Base-by-base conservation (phyloP, 1,140 invertebrate species). In the Trichomalopsis sarcophagae region DNA sequence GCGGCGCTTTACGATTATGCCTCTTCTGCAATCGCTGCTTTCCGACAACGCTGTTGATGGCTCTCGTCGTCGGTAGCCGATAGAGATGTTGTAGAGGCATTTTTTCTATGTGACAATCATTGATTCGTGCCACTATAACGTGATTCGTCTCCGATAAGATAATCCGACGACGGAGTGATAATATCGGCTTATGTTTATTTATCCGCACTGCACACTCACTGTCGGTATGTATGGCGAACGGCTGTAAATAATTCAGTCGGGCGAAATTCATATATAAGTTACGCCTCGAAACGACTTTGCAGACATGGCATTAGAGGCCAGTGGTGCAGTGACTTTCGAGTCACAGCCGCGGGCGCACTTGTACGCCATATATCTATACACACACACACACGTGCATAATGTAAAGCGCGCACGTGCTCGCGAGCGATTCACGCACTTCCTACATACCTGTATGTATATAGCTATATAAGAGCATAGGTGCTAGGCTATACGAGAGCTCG, bases 351-450 rank as follows among this genome's bases (percentile, higher is more conserved):
- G 47, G 14, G 47, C 47, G 47, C 47, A 50, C 2, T 50, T 50
- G 13, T 50, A 50, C 10, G 14, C 40, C 40, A 44, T 44, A 44
- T 44, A 44, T 44, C 40, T 68, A 69, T 44, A 14, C 21, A 50
- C 14, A 50, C 66, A 27, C 66, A 14, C 66, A 68, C 66, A 33
- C 68, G 30, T 71, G 30, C 30, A 13, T 33, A 71, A 17, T 17
- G 68, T 33, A 30, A 71, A 71, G 68, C 21, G 23, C 68, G 9
- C 68, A 33, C 68, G 66, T 50, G 47, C 47, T 50, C 66, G 66
- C 66, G 66, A 68, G 66, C 23, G n/a, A 68, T 78, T 40, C 71
- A 75, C 30, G 30, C 17, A 82, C 71, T 40, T 82, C 71, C 76
- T 78, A 33, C 2, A 74, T 77, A 27, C 30, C 23, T 80, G 17